Base-by-base conservation (phyloP, 2,797 vertebrate species). In the Prionace glauca region DNA sequence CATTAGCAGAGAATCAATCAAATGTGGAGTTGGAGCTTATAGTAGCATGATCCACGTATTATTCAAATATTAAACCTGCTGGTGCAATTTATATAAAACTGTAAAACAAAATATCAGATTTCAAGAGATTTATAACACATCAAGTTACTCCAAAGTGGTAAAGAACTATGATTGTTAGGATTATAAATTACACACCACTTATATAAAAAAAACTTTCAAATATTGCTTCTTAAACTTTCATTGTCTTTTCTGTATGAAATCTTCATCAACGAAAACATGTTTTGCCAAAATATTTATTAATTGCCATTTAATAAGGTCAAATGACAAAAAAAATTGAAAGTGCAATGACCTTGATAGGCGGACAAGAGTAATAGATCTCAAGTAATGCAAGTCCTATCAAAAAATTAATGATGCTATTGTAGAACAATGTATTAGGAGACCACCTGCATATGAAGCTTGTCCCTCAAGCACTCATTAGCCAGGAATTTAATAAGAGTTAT, bases 271-370 rank as follows among this genome's bases (percentile, higher is more conserved):
- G 12, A 60, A 74, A 74, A 56, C 24, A 10, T 18, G 62, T 0
- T 41, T 26, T 24, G 65, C 36, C 65, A 81, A 96, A 94, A 96
- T 96, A 93, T 96, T 96, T 95, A 95, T 22, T 60, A 94, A 95
- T n/a, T 94, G 95, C 69, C 96, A 97, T 20, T 36, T 12, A 74
- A 88, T 36, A 95, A 92, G 71, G 69, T 67, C 72, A 86, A 95
- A 77, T 79, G 29, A 56, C 24, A 81, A 50, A 36, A 8, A 84
- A 45, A 22, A 41, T 45, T 74, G 81, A 69, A 92, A 92, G 65
- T 24, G n/a, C 65, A 36, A 69, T 69, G 62, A 67, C 20, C 65
- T 92, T 92, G n/a, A 92, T 92, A 69, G 81, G 1, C 20, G 20
- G 81, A 84, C 41, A 84, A 84, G 18, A 92, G 65, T 67, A n/a